These are phyloP conservation scores for Dicrurus megarhynchus DNA, from an alignment of 2,113 vertebrate species.

Conservation along the genomic window DNA sequence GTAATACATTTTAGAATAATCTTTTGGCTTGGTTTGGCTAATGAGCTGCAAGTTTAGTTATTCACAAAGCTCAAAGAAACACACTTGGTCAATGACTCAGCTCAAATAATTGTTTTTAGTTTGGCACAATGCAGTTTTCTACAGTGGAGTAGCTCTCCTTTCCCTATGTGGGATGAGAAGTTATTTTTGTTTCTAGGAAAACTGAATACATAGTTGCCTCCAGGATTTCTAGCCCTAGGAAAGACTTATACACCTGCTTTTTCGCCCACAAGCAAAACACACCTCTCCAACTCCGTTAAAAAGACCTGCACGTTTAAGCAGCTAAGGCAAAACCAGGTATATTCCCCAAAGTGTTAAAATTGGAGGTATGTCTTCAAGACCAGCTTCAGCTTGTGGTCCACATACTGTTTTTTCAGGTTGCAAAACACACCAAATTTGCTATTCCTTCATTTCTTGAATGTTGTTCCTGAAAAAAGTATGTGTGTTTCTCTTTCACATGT, in stretches of 20 bases:
- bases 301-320: background rate
- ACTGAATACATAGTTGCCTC: background rate
- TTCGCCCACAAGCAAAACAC: background rate
- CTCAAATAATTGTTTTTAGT: background rate
- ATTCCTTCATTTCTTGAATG: background rate
- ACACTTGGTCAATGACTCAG: background rate
- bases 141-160: background rate
- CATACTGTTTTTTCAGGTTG: background rate
- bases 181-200: background rate
- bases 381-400: background rate
- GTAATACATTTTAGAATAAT: background rate
- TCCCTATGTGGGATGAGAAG: background rate
- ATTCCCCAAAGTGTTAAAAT: background rate
- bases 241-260: background rate
- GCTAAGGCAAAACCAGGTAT: background rate
- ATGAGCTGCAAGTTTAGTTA: background rate
- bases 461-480: background rate
- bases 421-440: background rate
- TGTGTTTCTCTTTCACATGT: background rate
- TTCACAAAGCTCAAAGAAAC: background rate
- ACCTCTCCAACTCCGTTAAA: background rate
- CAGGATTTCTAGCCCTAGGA: background rate
- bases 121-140: background rate
- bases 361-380: background rate
- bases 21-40: background rate